Evolutionary conservation across 1,140 invertebrate genomes (phyloP), one percentile per base, ranked within the genome.

Genomic region (Drosophila kohkoa): DNA sequence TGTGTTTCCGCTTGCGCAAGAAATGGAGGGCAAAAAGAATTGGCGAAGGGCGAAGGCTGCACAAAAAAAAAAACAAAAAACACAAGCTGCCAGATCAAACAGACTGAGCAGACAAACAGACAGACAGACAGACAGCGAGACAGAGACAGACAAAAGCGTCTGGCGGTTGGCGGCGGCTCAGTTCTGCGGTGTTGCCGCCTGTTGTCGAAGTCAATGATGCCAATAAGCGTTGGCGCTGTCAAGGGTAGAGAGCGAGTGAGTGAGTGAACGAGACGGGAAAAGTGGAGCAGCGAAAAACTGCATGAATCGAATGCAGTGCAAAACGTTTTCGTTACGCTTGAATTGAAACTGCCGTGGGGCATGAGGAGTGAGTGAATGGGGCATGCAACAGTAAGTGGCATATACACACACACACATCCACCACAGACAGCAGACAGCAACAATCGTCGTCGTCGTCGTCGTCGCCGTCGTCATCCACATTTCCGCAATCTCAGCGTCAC

Each of bases 281-380:
- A 43, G 46, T 13, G 38, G 75, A 54, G 32, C 20, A 32, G 11
- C n/a, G 57, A 30, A 41, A 35, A 62, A 67, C 58, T 78, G 72
- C 76, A 78, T 60, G 76, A 71, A 79, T 62, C 58, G 72, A 75
- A 73, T 80, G 80, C 80, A 83, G 71, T 62, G 77, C 35, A 79
- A 88, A 88, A 79, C 85, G 85, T 79, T 88, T 88, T 88, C 81
- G 85, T 66, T 74, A 80, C 85, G 75, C 85, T 89, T 89, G 85
- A 89, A 79, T 88, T 87, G 72, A 75, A 57, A 57, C 32, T 69
- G 57, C 66, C 43, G 59, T 46, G 66, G 58, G 54, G 54, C 35
- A 8, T 7, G 7, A 38, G 32, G 54, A 7, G 35, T 7, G 7
- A 38, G 32, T 10, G 54, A 15, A 57, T 57, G 54, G 20, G 38